Conservation (phyloP, 2,888 invertebrate species). For the Tuta absoluta region DNA sequence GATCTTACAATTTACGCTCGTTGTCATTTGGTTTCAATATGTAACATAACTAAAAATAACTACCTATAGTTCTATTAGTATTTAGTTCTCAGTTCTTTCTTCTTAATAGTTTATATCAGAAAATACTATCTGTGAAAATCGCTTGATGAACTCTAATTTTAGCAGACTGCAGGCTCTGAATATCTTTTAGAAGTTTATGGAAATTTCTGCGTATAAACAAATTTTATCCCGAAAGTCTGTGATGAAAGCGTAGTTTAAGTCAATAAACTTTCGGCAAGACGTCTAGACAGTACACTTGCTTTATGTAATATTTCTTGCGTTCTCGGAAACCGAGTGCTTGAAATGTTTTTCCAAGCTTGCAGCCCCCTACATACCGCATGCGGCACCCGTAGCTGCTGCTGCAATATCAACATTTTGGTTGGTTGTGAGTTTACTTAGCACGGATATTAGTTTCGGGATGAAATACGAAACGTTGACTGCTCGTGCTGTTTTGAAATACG, state of each 20-base stretch:
- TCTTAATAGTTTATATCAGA: no score
- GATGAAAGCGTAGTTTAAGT: background rate
- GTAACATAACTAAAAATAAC: no score
- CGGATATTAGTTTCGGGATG: conserved; percentile 27
- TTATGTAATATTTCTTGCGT: background rate
- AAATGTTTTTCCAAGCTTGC: conserved; percentile 12
- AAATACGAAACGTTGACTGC: conserved; percentile 16
- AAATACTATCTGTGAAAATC: no score
- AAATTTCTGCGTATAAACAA: background rate
- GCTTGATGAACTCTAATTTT: no score
- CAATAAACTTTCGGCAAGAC: background rate
- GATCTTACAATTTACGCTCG: no score
- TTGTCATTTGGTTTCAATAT: no score
- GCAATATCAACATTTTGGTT: conserved; percentile 28
- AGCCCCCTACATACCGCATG: conserved; percentile 13
- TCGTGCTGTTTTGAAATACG: background rate
- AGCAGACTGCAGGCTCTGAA: no score
- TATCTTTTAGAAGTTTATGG: background rate
- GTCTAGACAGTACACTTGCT: background rate
- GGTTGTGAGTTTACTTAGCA: conserved; percentile 24
- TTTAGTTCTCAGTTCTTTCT: no score
- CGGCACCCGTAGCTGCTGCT: conserved; percentile 5
- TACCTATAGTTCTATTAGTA: no score
- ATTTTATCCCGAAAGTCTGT: background rate
- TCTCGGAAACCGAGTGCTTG: background rate